Evolutionary conservation across 1,140 invertebrate species (phyloP), one percentile per base, ranked within the genome.

Genomic region (Eufriesea mexicana): DNA sequence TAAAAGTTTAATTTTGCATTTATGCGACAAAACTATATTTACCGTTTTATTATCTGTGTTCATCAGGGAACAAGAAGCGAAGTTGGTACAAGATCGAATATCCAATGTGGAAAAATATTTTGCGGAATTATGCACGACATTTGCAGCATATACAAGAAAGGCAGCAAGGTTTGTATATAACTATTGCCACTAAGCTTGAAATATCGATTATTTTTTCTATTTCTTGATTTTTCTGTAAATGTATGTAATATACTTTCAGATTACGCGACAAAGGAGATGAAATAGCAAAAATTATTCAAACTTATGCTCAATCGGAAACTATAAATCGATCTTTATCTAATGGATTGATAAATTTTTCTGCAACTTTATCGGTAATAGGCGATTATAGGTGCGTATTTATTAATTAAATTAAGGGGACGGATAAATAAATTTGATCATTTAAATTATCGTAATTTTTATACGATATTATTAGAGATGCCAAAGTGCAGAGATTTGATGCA

Each of bases 31-130:
- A 25, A 16, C 28, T 47, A 18, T 54, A 35, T 57, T 45, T 61
- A 14, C 47, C 28, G 45, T 5, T 45, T 77, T 23, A 16, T 68
- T 18, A 77, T 4, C 55, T 79, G 79, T 72, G 23, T 73, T 66
- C 16, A 54, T 74, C 78, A 93, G 92, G 89, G 96, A 96, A 93
- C 95, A 96, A 89, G 96, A 96, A 92, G 95, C 96, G 12, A 96
- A 96, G 92, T 96, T 97, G 86, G 96, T 97, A 66, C 96, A 97
- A 89, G 96, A 97, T 71, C 95, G 96, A 66, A 96, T 97, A 72
- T 94, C 95, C 54, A 93, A 92, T 23, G 96, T 96, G 2, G 97
- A 97, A 90, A 96, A 96, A 84, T 95, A 96, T 92, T 95, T 97
- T 83, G 95, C 96, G 20, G 96, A 97, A 88, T 92, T 97, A 68